Evolutionary conservation across 2,113 vertebrate genomes (phyloP).

Genomic region (Brachirus orientalis): DNA sequence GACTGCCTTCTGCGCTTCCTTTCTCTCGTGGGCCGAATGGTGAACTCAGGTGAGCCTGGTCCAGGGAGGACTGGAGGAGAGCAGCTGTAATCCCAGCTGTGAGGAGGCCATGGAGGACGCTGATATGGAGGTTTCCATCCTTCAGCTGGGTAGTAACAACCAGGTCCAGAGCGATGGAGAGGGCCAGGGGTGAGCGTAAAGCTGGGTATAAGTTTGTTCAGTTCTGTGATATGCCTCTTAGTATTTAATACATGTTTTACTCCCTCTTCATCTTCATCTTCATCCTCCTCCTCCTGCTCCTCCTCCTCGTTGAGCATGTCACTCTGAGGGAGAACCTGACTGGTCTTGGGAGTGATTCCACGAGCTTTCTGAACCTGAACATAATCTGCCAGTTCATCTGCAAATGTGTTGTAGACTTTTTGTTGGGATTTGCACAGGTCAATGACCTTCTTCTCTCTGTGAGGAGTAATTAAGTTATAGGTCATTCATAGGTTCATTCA

Average conservation of each 20-base stretch:
- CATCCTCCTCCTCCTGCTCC: conserved; percentile 25
- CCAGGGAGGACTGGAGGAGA: conserved; percentile 26
- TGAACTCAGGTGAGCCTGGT: conserved; percentile 5
- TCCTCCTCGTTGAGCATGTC: conserved; percentile 42
- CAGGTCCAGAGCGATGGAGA: conserved; percentile 25
- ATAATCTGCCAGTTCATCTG: conserved; percentile 87
- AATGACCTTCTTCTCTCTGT: conserved; percentile 81
- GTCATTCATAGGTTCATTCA: not conserved
- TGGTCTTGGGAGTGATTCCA: conserved; percentile 79
- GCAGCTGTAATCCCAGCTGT: conserved; percentile 34
- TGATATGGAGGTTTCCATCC: conserved; percentile 51
- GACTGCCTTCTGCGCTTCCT: conserved; percentile 51
- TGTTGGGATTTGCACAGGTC: conserved; percentile 81
- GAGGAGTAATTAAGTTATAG: not conserved
- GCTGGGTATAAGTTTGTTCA: not conserved
- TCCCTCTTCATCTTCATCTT: too few relatives aligned
- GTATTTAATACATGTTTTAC: not conserved
- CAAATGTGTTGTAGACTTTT: conserved; percentile 83
- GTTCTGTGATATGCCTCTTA: not conserved
- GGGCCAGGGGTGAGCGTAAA: conserved; percentile 2
- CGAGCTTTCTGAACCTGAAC: conserved; percentile 85
- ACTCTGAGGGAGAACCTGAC: conserved; percentile 42
- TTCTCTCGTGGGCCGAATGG: conserved; percentile 12
- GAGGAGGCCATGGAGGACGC: too few relatives aligned
- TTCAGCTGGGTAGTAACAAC: conserved; percentile 28